A percentile compares a stretch with the other conserved stretches of the same genome.
Evolutionary conservation across 2,797 vertebrate genomes (phyloP).

Genomic region (Neoniphon sammara): DNA sequence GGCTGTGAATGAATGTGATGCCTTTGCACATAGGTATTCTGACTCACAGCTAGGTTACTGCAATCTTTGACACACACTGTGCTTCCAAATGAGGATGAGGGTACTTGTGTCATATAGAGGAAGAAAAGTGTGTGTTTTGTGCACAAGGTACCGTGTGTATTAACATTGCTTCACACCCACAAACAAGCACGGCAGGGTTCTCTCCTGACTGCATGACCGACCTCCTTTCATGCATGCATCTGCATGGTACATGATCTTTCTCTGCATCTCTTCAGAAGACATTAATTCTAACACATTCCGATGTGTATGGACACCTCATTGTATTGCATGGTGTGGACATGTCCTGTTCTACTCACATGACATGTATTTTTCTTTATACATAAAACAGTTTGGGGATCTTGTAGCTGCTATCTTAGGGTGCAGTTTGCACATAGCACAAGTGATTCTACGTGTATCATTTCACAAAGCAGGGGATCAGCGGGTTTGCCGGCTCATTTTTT

Average conservation of each 20-base stretch:
- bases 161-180: constrained; percentile 45
- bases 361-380: constrained; percentile 47
- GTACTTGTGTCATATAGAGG: constrained; percentile 8
- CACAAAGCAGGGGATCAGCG: constrained; percentile 16
- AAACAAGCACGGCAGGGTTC: constrained; percentile 71
- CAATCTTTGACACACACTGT: neutral
- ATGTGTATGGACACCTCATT: constrained; percentile 62
- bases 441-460: constrained; percentile 25
- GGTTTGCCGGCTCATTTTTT: constrained; percentile 13
- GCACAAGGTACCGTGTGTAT: constrained; percentile 33
- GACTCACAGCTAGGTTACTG: neutral
- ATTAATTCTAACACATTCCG: constrained; percentile 63
- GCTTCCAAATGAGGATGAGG: constrained; percentile 1
- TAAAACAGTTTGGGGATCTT: constrained; percentile 38
- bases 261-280: constrained; percentile 64
- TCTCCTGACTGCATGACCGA: constrained; percentile 76
- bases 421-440: constrained; percentile 24
- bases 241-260: constrained; percentile 73
- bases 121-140: constrained; percentile 7
- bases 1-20: constrained; percentile 4
- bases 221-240: constrained; percentile 77
- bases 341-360: constrained; percentile 59
- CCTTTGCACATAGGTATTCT: neutral
- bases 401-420: constrained; percentile 40
- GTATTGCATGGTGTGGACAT: constrained; percentile 66